Conservation (phyloP, 2,113 vertebrate species). For the Myodes glareolus region DNA sequence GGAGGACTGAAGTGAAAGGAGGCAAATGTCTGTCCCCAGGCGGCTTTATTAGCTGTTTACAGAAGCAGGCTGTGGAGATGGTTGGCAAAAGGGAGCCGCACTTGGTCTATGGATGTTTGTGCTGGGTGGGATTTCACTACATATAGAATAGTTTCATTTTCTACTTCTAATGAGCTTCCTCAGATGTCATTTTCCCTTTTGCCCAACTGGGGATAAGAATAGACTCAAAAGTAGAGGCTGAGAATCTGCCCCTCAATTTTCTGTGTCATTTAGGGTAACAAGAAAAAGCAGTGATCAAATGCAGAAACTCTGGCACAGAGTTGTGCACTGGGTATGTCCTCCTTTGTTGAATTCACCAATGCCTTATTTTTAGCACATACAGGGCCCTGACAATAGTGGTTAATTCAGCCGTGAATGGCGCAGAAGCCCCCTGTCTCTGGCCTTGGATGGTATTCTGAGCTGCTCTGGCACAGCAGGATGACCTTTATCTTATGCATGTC, state of each 20-base stretch:
- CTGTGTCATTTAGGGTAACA: constrained; percentile 54
- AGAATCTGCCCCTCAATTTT: constrained; percentile 64
- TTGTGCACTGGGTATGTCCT: constrained; percentile 31
- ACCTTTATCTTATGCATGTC: constrained; percentile 39
- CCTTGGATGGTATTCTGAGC: not conserved
- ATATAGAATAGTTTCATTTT: constrained; percentile 56
- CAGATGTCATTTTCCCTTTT: constrained; percentile 57
- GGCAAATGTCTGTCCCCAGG: constrained; percentile 40
- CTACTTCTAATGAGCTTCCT: constrained; percentile 68
- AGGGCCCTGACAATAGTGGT: constrained; percentile 41
- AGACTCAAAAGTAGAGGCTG: constrained; percentile 51
- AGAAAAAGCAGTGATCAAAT: constrained; percentile 38
- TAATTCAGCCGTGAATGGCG: constrained; percentile 47
- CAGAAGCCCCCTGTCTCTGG: constrained; percentile 38
- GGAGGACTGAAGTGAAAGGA: no score
- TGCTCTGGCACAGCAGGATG: constrained; percentile 54
- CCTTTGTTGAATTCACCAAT: constrained; percentile 62
- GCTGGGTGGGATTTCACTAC: constrained; percentile 62
- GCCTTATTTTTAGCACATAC: not conserved
- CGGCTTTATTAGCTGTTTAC: constrained; percentile 63
- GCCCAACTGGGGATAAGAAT: not conserved
- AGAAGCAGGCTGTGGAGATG: constrained; percentile 68
- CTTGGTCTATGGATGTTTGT: constrained; percentile 63
- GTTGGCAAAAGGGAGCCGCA: constrained; percentile 68
- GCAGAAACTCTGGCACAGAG: constrained; percentile 17